These are phyloP conservation scores for Diarsia brunnea DNA, from an alignment of 2,888 invertebrate species.

Conservation along the genomic window DNA sequence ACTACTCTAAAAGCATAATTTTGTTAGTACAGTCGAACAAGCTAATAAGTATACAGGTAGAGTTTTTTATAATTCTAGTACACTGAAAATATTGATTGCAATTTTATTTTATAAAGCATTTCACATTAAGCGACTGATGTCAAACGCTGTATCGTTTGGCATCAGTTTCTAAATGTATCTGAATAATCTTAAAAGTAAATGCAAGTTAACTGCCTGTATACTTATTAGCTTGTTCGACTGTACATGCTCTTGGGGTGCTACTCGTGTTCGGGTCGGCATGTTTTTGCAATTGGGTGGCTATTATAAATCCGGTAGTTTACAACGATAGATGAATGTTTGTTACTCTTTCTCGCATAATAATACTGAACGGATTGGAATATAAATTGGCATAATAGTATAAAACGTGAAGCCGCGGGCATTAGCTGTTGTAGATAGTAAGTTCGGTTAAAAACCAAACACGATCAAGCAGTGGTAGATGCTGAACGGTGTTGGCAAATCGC, in stretches of 20 bases:
- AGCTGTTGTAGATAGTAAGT: neutral
- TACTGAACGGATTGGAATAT: neutral
- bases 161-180: no score
- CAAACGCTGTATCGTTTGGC: no score
- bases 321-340: neutral
- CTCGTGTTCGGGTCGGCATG: neutral
- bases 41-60: no score
- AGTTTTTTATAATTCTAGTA: no score
- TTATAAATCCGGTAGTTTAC: neutral
- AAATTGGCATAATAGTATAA: neutral
- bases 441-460: neutral
- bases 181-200: no score
- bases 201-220: no score
- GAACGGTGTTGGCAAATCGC: neutral
- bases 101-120: no score
- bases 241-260: neutral
- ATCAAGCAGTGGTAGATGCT: neutral
- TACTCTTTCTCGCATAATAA: neutral
- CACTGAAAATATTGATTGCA: no score
- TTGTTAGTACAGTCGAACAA: no score
- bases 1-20: constrained; percentile 22
- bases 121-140: no score
- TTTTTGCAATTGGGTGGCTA: neutral
- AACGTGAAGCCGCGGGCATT: neutral
- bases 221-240: no score